Percentiles rank a stretch among this genome's conserved stretches.
Conservation (phyloP, 2,797 vertebrate genomes). For the Enteromius treurensis region DNA sequence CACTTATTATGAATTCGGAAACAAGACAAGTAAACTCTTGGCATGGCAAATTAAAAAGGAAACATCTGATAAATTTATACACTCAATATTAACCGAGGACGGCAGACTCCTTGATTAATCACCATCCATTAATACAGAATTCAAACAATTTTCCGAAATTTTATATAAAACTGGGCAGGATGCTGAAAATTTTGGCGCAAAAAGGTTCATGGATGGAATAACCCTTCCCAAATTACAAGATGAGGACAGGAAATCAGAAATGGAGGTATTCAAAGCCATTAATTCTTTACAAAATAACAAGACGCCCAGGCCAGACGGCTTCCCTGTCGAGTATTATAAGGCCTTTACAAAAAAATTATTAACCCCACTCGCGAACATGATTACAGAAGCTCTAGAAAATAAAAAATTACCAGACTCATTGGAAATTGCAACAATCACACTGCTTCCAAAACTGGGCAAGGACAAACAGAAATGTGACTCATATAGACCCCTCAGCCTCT, state of each 20-base stretch:
- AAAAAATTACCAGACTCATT: constrained; percentile 1
- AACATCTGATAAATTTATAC: too few species aligned
- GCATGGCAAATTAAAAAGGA: too few species aligned
- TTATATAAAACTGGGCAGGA: not conserved
- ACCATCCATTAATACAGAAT: not conserved
- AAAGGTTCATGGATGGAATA: constrained; percentile 5
- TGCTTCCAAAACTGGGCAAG: constrained; percentile 20
- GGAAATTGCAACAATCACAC: constrained; percentile 19
- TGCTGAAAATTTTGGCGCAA: not conserved
- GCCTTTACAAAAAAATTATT: constrained; percentile 11
- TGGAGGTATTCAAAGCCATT: not conserved
- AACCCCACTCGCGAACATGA: constrained; percentile 1
- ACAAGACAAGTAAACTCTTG: too few species aligned
- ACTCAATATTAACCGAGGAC: not conserved
- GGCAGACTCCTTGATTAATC: not conserved
- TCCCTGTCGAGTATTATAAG: constrained; percentile 15
- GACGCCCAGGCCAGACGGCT: not conserved
- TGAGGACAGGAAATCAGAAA: constrained; percentile 1
- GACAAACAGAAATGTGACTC: constrained; percentile 30
- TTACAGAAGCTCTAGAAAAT: constrained; percentile 9
- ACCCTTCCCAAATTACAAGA: not conserved
- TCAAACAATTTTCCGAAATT: not conserved
- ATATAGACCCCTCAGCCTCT: constrained; percentile 13
- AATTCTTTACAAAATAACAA: not conserved
- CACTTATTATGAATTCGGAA: too few species aligned